phyloP scores from a whole-genome alignment of 2,888 invertebrate genomes.

The Itoplectis maculator region DNA sequence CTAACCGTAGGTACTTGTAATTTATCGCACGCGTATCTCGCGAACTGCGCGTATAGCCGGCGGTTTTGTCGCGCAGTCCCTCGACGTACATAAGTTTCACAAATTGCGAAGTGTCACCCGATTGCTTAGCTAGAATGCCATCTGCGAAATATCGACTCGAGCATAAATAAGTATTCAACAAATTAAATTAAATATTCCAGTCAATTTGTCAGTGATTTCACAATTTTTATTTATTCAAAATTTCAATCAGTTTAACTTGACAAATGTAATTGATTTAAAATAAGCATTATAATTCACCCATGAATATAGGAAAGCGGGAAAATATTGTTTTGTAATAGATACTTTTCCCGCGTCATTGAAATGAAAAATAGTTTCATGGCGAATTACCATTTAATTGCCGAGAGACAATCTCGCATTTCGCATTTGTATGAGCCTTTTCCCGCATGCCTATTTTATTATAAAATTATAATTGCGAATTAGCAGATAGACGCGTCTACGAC shows the following conservation, averaged over 20 bases:
- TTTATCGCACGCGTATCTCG: conserved; percentile 65
- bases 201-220: not conserved
- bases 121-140: not conserved
- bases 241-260: not conserved
- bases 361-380: not conserved
- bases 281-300: not conserved
- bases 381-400: conserved; percentile 20
- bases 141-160: not conserved
- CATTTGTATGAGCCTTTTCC: conserved; percentile 22
- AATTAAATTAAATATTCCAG: not conserved
- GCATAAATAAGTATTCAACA: not conserved
- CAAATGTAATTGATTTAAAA: not conserved
- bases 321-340: not conserved
- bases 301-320: not conserved
- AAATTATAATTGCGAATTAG: conserved; percentile 45
- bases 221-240: not conserved
- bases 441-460: conserved; percentile 7
- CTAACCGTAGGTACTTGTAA: conserved; percentile 68
- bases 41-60: conserved; percentile 9
- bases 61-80: conserved; percentile 9
- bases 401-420: conserved; percentile 21
- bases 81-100: conserved; percentile 2
- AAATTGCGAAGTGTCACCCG: conserved; percentile 8
- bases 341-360: not conserved
- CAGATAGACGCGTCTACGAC: conserved; percentile 16